A percentile compares a stretch with the other conserved stretches of the same genome.
Conservation (phyloP, 1,140 invertebrate genomes). For the Lucilia sericata region DNA sequence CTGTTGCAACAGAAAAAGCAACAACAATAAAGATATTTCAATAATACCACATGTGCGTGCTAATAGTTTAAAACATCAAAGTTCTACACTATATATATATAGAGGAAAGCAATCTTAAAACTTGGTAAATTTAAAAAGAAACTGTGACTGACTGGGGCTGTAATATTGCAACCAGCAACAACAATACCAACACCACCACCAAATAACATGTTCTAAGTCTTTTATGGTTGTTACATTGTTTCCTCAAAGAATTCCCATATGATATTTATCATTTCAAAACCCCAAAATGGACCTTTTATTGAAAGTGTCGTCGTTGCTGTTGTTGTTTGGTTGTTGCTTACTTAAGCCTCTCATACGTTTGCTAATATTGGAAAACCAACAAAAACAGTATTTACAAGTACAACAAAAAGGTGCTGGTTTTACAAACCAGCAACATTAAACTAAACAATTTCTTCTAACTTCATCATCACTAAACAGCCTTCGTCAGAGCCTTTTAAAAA, state of each 20-base stretch:
- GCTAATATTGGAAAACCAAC: neutral
- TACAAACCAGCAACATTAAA: conserved; percentile 25
- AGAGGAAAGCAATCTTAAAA: neutral
- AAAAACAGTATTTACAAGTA: neutral
- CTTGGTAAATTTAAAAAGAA: too few species aligned
- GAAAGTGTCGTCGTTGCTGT: conserved; percentile 30
- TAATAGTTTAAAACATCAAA: conserved; percentile 43
- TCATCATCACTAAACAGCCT: neutral
- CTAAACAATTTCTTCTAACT: conserved; percentile 31
- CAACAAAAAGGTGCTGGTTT: conserved; percentile 30
- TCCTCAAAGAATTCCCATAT: conserved; percentile 26
- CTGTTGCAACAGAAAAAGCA: conserved; percentile 22
- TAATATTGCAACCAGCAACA: too few species aligned
- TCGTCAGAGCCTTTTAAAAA: too few species aligned
- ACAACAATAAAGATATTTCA: conserved; percentile 40
- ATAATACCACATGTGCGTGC: conserved; percentile 43
- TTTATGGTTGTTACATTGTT: conserved; percentile 27
- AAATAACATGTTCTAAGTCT: conserved; percentile 31
- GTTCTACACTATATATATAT: neutral
- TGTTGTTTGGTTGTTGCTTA: neutral
- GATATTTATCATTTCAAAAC: conserved; percentile 42
- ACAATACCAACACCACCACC: neutral
- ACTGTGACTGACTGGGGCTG: neutral
- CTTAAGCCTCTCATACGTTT: neutral
- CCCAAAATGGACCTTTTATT: conserved; percentile 39